Evolutionary conservation across 2,113 vertebrate species (phyloP).

Genomic region (Rhabdornis inornatus): DNA sequence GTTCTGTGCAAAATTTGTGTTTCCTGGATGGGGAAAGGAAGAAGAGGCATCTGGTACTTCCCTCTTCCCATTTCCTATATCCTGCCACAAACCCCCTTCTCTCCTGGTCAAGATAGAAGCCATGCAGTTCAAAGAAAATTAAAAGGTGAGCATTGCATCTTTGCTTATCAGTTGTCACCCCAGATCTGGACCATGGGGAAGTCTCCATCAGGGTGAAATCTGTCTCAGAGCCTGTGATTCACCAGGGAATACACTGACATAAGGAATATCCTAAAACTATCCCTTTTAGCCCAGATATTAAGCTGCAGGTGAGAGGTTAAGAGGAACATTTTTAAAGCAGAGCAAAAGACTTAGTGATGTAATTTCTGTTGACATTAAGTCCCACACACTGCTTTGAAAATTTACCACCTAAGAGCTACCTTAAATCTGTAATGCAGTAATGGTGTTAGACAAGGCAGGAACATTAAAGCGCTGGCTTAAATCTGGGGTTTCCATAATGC

Average conservation of each 20-base stretch:
- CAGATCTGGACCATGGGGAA: not conserved
- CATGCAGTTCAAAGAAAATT: not conserved
- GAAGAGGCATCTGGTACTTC: not conserved
- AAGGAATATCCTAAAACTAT: not conserved
- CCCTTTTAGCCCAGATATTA: not conserved
- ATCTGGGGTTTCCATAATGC: slow-evolving; percentile 19
- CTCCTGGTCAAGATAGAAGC: not conserved
- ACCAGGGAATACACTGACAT: not conserved
- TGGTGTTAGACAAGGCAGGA: not conserved
- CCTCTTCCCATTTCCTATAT: not conserved
- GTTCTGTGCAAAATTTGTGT: not conserved
- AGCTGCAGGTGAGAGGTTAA: not conserved
- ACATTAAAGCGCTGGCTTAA: slow-evolving; percentile 17
- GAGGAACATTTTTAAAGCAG: not conserved
- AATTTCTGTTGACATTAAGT: not conserved
- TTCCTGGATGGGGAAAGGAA: not conserved
- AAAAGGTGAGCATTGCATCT: accelerated
- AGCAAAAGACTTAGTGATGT: not conserved
- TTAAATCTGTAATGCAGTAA: slow-evolving; percentile 24
- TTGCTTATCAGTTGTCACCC: not conserved
- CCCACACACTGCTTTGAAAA: slow-evolving; percentile 1
- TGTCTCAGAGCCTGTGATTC: not conserved
- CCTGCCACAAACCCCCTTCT: not conserved
- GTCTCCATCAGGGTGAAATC: not conserved
- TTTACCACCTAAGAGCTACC: slow-evolving; percentile 1